A percentile compares a stretch with the other conserved stretches of the same genome.
Evolutionary conservation across 2,888 invertebrate genomes (phyloP).

Genomic region (Platynereis dumerilii): DNA sequence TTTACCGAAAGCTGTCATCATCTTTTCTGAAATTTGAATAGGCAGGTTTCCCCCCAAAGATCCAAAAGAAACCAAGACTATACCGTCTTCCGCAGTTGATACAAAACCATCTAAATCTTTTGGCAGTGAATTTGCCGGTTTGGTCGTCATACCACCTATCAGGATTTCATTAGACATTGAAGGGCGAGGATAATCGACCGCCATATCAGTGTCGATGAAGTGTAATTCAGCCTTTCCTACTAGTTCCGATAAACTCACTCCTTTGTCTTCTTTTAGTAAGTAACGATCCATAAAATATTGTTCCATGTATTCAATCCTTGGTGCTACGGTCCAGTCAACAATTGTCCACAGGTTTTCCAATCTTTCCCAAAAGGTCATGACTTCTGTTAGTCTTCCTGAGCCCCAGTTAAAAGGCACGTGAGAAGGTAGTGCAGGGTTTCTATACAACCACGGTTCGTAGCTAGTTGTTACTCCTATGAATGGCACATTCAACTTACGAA

Average conservation of each 20-base stretch:
- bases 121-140: slow-evolving; percentile 26
- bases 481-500: slow-evolving; percentile 29
- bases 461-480: slow-evolving; percentile 24
- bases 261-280: slow-evolving; percentile 17
- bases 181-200: slow-evolving; percentile 32
- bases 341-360: slow-evolving; percentile 23
- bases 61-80: slow-evolving; percentile 30
- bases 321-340: slow-evolving; percentile 24
- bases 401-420: slow-evolving; percentile 25
- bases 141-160: slow-evolving; percentile 30
- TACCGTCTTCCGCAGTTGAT: slow-evolving; percentile 10
- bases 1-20: slow-evolving; percentile 12
- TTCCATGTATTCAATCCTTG: slow-evolving; percentile 22
- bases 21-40: not conserved
- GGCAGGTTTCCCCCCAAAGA: slow-evolving; percentile 15
- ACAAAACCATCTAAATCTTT: slow-evolving; percentile 26
- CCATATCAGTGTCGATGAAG: slow-evolving; percentile 29
- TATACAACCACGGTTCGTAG: slow-evolving; percentile 32
- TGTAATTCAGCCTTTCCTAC: slow-evolving; percentile 23
- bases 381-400: slow-evolving; percentile 9
- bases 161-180: slow-evolving; percentile 33
- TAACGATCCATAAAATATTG: slow-evolving; percentile 25
- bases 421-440: slow-evolving; percentile 31
- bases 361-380: slow-evolving; percentile 31
- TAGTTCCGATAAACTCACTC: slow-evolving; percentile 13